Conservation (phyloP, 2,797 vertebrate genomes). For the Microhierax caerulescens region DNA sequence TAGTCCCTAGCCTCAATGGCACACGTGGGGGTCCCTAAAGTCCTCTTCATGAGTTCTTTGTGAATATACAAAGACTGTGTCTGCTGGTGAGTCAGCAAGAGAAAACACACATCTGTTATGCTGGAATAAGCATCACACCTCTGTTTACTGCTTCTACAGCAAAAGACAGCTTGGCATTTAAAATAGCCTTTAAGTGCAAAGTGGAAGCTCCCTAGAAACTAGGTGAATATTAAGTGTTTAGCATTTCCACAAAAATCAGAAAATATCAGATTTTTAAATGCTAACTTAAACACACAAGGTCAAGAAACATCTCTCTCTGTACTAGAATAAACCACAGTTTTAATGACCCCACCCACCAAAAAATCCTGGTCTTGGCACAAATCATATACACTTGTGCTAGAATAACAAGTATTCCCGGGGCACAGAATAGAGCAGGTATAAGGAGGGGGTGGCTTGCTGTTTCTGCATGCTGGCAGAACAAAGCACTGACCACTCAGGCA, state of each 20-base stretch:
- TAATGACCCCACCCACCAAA: not conserved
- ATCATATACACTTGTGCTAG: not conserved
- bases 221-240: not conserved
- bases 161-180: not conserved
- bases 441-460: not conserved
- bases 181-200: not conserved
- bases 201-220: not conserved
- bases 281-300: not conserved
- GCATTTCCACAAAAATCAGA: not conserved
- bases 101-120: constrained; percentile 80
- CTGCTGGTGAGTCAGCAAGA: constrained; percentile 85
- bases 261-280: not conserved
- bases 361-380: not conserved
- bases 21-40: constrained; percentile 93
- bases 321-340: not conserved
- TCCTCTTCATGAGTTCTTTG: constrained; percentile 99
- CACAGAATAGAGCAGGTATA: not conserved
- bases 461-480: not conserved
- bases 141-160: constrained; percentile 47
- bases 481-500: not conserved
- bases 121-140: not conserved
- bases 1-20: constrained; percentile 97
- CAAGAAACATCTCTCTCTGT: not conserved
- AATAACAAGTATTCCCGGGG: not conserved
- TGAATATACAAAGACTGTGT: constrained; percentile 90